Percentiles rank a stretch among this genome's conserved stretches.
phyloP scores from a whole-genome alignment of 2,888 invertebrate genomes.

The Lottia scabra region DNA sequence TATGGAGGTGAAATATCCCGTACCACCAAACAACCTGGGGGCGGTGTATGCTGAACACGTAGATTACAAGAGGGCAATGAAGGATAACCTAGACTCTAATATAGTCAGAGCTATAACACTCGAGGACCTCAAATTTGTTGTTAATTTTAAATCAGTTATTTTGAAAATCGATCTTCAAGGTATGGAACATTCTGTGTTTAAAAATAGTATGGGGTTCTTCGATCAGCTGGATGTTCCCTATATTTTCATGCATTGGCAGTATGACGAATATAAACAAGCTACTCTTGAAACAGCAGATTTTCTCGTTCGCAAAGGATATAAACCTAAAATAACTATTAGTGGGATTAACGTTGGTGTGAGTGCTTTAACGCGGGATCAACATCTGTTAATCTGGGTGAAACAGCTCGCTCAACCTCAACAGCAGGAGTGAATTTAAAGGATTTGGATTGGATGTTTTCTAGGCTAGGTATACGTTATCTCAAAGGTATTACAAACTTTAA shows the following conservation, averaged over 20 bases:
- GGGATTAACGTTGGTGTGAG: not conserved
- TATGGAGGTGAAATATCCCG: conserved; percentile 7
- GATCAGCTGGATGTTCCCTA: conserved; percentile 26
- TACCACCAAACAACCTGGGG: not conserved
- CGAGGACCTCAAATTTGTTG: conserved; percentile 24
- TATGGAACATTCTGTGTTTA: conserved; percentile 20
- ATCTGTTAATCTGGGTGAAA: conserved; percentile 8
- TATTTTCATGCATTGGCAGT: conserved; percentile 38
- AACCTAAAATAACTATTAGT: not conserved
- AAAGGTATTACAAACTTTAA: too few relatives aligned
- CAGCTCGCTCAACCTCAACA: not conserved
- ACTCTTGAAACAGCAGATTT: not conserved
- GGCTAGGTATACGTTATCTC: too few relatives aligned
- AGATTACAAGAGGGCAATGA: not conserved
- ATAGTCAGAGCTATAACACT: conserved; percentile 28
- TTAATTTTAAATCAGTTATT: conserved; percentile 26
- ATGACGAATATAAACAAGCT: not conserved
- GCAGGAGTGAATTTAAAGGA: not conserved
- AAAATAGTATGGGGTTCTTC: conserved; percentile 25
- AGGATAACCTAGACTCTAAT: conserved; percentile 1
- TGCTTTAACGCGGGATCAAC: conserved; percentile 4
- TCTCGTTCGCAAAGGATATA: conserved; percentile 2
- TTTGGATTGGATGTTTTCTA: too few relatives aligned
- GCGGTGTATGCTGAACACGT: conserved; percentile 9
- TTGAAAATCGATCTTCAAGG: conserved; percentile 37